Conservation (phyloP, 1,140 invertebrate species). For the Cydia pomonella region DNA sequence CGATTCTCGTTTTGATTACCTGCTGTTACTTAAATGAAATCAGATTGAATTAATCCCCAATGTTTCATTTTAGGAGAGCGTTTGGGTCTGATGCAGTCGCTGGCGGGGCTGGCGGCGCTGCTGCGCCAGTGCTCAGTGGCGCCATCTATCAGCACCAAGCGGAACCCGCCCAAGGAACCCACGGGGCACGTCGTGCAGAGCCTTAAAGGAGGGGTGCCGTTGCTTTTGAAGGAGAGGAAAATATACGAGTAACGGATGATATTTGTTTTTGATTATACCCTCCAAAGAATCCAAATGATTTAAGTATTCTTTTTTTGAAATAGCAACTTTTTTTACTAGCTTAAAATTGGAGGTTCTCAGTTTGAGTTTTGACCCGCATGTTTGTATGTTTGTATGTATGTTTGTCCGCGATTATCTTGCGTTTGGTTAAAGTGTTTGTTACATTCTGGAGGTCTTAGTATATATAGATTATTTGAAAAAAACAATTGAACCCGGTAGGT, state of each 20-base stretch:
- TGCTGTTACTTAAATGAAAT: background rate
- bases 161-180: background rate
- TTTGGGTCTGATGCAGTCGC: constrained; percentile 9
- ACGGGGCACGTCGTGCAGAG: background rate
- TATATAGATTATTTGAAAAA: no score
- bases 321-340: no score
- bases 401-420: no score
- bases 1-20: no score
- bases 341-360: no score
- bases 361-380: no score
- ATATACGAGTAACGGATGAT: background rate
- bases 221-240: constrained; percentile 5
- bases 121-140: background rate
- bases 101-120: constrained; percentile 8
- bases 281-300: background rate
- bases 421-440: no score
- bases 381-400: no score
- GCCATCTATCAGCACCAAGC: background rate
- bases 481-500: no score
- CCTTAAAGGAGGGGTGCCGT: background rate
- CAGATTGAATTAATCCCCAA: background rate
- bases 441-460: no score
- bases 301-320: no score
- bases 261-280: background rate
- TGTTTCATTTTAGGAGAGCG: background rate